Conservation (phyloP, 2,797 vertebrate genomes). For the Lithobates pipiens region DNA sequence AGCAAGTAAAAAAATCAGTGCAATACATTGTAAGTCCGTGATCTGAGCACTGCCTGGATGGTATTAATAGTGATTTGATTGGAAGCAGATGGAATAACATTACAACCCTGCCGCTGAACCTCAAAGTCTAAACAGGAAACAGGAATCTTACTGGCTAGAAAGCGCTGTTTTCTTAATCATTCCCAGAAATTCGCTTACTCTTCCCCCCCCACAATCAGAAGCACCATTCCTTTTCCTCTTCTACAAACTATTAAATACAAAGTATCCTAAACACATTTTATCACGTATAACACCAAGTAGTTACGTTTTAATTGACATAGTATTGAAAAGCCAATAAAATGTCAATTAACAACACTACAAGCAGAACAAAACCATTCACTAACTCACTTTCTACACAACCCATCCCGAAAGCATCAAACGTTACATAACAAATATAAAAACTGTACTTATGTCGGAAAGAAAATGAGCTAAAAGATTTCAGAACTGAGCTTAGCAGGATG, state of each 20-base stretch:
- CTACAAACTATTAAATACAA: neutral
- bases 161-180: constrained; percentile 82
- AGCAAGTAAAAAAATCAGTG: neutral
- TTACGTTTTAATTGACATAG: neutral
- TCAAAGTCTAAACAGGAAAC: constrained; percentile 92
- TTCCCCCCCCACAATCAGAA: neutral
- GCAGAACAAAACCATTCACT: neutral
- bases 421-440: neutral
- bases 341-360: neutral
- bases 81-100: constrained; percentile 89
- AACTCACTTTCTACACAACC: neutral
- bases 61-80: constrained; percentile 86
- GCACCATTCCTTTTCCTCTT: neutral
- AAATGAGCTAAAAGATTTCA: neutral
- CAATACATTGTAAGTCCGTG: neutral
- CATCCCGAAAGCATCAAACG: neutral
- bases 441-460: neutral
- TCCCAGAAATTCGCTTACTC: constrained; percentile 79
- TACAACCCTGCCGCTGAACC: constrained; percentile 81
- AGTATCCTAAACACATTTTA: neutral
- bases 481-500: neutral
- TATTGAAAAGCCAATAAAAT: neutral
- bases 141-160: constrained; percentile 81
- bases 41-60: constrained; percentile 70
- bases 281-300: neutral